Percentiles rank a stretch among this genome's conserved stretches.
Conservation (phyloP, 2,797 vertebrate genomes). For the Neoniphon sammara region DNA sequence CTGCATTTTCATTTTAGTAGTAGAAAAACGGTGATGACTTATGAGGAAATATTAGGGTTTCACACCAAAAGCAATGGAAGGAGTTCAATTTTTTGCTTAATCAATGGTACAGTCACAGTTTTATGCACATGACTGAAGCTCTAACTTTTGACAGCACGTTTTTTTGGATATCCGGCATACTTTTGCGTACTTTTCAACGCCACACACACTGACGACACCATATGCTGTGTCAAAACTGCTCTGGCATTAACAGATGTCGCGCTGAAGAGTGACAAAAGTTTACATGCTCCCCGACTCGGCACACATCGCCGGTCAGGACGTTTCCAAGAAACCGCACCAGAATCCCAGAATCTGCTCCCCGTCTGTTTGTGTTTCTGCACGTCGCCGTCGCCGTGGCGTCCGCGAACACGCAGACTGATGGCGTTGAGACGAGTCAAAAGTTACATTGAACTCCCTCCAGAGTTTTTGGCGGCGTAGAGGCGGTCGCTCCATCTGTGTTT, state of each 20-base stretch:
- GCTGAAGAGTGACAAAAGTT: background rate
- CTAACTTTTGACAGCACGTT: background rate
- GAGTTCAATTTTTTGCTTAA: constrained; percentile 51
- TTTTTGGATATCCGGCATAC: background rate
- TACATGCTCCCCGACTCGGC: background rate
- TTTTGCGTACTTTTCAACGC: background rate
- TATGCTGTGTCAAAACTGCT: background rate
- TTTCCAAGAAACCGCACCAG: background rate
- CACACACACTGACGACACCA: background rate
- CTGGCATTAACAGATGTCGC: background rate
- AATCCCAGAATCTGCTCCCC: constrained; percentile 7
- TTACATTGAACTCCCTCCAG: constrained; percentile 68
- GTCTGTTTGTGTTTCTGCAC: background rate
- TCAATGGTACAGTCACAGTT: background rate
- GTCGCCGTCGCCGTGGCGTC: no score
- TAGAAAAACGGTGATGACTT: constrained; percentile 4
- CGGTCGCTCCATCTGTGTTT: constrained; percentile 55
- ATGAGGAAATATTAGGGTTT: constrained; percentile 26
- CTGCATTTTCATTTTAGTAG: background rate
- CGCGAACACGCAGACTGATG: background rate
- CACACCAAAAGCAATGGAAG: constrained; percentile 29
- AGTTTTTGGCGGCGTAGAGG: constrained; percentile 37
- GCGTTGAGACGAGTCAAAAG: constrained; percentile 12
- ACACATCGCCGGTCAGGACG: background rate
- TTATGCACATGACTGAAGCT: background rate